Percentiles rank a stretch among this genome's conserved stretches.
Conservation (phyloP, 1,140 invertebrate genomes). For the Teleopsis dalmanni region DNA sequence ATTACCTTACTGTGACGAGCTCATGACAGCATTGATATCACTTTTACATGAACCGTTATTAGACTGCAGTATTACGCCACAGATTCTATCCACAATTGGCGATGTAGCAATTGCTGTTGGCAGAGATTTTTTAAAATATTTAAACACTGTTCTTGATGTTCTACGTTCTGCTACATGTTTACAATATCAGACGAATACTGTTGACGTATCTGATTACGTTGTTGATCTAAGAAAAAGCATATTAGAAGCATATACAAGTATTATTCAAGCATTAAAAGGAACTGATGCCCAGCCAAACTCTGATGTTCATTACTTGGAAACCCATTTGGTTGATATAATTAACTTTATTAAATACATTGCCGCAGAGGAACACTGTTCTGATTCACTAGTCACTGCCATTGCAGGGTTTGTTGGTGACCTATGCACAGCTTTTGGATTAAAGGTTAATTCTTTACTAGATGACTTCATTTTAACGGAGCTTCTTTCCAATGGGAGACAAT, state of each 20-base stretch:
- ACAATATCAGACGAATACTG: neutral
- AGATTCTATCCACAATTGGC: constrained; percentile 92
- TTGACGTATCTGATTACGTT: constrained; percentile 89
- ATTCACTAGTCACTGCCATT: constrained; percentile 74
- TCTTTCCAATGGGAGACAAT: constrained; percentile 74
- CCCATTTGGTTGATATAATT: constrained; percentile 83
- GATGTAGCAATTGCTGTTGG: constrained; percentile 93
- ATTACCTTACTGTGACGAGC: constrained; percentile 89
- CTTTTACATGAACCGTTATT: constrained; percentile 81
- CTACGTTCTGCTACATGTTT: constrained; percentile 62
- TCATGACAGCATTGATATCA: constrained; percentile 82
- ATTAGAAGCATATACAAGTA: constrained; percentile 93
- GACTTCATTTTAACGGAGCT: constrained; percentile 75
- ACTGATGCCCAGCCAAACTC: constrained; percentile 57
- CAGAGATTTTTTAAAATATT: constrained; percentile 85
- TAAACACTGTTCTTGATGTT: constrained; percentile 83
- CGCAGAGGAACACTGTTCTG: constrained; percentile 75
- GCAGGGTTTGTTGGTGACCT: constrained; percentile 87
- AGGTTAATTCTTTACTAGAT: constrained; percentile 77
- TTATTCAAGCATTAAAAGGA: constrained; percentile 90
- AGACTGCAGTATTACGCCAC: constrained; percentile 89
- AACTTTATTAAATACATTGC: constrained; percentile 80
- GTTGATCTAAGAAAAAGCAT: constrained; percentile 93
- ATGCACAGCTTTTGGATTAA: constrained; percentile 78
- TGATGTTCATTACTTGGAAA: constrained; percentile 73